phyloP scores from a whole-genome alignment of 2,797 vertebrate genomes.

The Clarias fuscus region DNA sequence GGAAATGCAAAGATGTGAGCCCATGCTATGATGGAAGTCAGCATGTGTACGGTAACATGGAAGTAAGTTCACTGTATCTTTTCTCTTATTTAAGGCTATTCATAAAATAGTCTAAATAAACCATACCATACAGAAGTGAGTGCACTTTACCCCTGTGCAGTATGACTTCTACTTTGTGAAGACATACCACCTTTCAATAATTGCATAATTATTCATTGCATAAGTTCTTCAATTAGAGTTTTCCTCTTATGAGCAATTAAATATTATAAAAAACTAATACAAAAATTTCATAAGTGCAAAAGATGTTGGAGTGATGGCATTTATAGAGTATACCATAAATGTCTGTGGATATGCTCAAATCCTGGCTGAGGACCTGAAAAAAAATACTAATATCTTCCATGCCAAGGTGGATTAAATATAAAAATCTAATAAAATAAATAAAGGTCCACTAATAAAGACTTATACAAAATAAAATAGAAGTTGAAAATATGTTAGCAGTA shows the following conservation, averaged over 20 bases:
- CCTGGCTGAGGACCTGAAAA: too few species aligned
- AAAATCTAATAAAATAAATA: too few species aligned
- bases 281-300: neutral
- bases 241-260: neutral
- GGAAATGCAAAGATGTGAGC: slow-evolving; percentile 42
- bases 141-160: neutral
- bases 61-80: slow-evolving; percentile 53
- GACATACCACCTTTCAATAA: neutral
- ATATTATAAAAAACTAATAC: too few species aligned
- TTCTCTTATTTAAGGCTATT: neutral
- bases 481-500: too few species aligned
- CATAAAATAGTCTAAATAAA: neutral
- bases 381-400: too few species aligned
- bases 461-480: too few species aligned
- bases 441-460: too few species aligned
- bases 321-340: too few species aligned
- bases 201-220: neutral
- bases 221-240: neutral
- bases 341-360: too few species aligned
- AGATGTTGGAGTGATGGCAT: too few species aligned
- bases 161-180: neutral
- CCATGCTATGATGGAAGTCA: slow-evolving; percentile 10
- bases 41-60: slow-evolving; percentile 59
- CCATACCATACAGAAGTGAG: neutral
- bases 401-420: too few species aligned